phyloP scores from a whole-genome alignment of 2,797 vertebrate genomes.

The Allochrocebus solatus region DNA sequence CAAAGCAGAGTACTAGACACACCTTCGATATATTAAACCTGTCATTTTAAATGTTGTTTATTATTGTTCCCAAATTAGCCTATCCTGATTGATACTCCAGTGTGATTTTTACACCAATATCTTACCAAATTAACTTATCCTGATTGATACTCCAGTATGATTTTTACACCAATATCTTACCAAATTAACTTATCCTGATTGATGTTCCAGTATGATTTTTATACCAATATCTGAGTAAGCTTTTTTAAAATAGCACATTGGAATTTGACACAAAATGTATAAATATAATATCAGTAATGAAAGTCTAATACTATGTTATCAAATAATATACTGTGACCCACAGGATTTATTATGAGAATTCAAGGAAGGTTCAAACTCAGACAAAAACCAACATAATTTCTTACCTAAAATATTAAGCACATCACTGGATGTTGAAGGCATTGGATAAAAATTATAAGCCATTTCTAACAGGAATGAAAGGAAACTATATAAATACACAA shows the following conservation, averaged over 20 bases:
- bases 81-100: neutral
- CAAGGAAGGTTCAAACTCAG: neutral
- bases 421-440: too few species aligned
- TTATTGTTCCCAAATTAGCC: neutral
- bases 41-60: neutral
- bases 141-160: neutral
- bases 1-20: neutral
- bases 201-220: neutral
- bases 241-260: neutral
- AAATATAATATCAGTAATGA: neutral
- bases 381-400: neutral
- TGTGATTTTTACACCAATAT: neutral
- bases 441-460: neutral
- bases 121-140: neutral
- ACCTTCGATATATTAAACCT: neutral
- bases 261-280: neutral
- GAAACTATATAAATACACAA: neutral
- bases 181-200: too few species aligned
- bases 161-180: neutral
- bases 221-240: neutral
- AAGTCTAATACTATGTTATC: neutral
- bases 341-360: neutral
- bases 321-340: neutral
- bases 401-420: neutral
- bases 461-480: neutral